Percentiles rank a stretch among this genome's conserved stretches.
phyloP scores from a whole-genome alignment of 2,113 vertebrate genomes.

The Petrocephalus microphthalmus region DNA sequence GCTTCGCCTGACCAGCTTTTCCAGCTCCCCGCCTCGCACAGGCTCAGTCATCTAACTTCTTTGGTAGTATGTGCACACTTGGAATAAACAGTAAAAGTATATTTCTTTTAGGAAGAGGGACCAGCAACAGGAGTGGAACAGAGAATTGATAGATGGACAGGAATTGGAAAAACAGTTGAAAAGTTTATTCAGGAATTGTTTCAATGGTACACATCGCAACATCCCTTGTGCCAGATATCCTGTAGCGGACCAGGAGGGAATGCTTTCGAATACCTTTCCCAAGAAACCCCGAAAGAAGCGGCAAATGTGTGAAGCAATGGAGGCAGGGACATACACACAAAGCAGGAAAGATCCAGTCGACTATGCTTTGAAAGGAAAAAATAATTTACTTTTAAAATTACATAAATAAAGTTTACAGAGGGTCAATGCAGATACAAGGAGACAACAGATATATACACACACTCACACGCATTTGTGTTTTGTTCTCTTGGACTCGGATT shows the following conservation, averaged over 20 bases:
- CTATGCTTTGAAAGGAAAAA: conserved; percentile 9
- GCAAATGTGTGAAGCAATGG: not conserved
- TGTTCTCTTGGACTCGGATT: not conserved
- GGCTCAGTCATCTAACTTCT: not conserved
- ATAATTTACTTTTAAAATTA: conserved; percentile 33
- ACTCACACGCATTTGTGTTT: conserved; percentile 7
- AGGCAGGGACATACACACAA: not conserved
- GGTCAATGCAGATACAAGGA: conserved; percentile 16
- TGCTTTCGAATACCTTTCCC: not conserved
- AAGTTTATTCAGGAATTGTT: not conserved
- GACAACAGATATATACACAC: conserved; percentile 20
- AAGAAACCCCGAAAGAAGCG: not conserved
- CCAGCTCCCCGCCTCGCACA: not conserved
- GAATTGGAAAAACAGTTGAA: not conserved
- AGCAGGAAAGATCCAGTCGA: not conserved
- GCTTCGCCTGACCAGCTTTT: not conserved
- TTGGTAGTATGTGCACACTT: not conserved
- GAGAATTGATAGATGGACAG: not conserved
- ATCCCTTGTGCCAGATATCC: not conserved
- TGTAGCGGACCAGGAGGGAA: not conserved
- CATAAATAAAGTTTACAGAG: conserved; percentile 32
- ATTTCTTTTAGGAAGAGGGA: not conserved
- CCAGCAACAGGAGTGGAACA: not conserved
- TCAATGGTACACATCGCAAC: not conserved
- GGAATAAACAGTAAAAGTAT: not conserved